These are phyloP conservation scores for Oncorhynchus tshawytscha DNA, from an alignment of 2,113 vertebrate genomes.

Conservation along the genomic window DNA sequence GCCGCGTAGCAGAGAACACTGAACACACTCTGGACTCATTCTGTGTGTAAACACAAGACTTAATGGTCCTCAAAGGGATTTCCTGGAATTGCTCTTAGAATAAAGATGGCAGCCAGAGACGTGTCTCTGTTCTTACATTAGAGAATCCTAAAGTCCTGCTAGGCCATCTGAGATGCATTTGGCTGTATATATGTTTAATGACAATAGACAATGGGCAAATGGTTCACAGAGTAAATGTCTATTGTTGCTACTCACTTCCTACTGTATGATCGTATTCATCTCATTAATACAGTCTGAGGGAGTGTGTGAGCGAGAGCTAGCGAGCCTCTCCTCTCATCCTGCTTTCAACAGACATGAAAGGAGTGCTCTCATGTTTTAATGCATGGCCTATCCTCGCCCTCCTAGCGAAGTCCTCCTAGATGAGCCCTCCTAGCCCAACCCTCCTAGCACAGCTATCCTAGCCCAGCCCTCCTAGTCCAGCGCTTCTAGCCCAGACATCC, in stretches of 20 bases:
- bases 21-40: background rate
- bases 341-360: background rate
- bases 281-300: background rate
- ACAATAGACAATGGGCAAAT: background rate
- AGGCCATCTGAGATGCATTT: background rate
- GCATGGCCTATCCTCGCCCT: background rate
- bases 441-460: too few species aligned
- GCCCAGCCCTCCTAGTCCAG: background rate
- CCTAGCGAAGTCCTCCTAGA: too few species aligned
- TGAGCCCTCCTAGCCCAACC: too few species aligned
- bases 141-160: background rate
- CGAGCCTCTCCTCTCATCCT: background rate
- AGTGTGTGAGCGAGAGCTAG: background rate
- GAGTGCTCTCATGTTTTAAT: conserved; percentile 10
- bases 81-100: background rate
- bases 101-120: background rate
- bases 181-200: too few species aligned
- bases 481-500: background rate
- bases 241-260: too few species aligned
- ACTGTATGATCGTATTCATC: too few species aligned
- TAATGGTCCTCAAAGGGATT: background rate
- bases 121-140: background rate
- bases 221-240: background rate
- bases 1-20: background rate
- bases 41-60: background rate